Evolutionary conservation across 2,113 vertebrate species (phyloP), one percentile per base, ranked within the genome.

Genomic region (Anolis sagrei): DNA sequence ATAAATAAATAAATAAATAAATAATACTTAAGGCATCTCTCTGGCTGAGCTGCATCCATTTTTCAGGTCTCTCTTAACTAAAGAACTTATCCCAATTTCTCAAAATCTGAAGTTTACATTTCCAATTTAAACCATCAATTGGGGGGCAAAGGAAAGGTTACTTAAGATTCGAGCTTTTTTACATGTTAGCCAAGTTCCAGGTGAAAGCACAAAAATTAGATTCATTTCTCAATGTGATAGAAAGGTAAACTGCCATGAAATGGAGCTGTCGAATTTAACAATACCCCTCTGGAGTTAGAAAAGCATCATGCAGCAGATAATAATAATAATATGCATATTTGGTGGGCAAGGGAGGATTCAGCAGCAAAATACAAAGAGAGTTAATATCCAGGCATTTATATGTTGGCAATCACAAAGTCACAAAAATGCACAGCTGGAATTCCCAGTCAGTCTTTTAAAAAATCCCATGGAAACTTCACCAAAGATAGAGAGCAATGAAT

Each of bases 401-500:
- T 72, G 34, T 88, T 81, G 81, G 89, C 70, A 86, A 83, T 89
- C 90, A 88, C 34, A 76, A 75, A 87, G n/a, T 32, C 49, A 88
- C 80, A 85, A 78, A 39, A 64, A 69, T 87, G 9, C 87, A 84
- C 44, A 69, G 83, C 34, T 90, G 81, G 79, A 91, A 49, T 82
- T 80, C 32, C 81, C 75, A 76, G 18, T 62, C 90, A 32, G 51
- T 87, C 61, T 92, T n/a, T n/a, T 78, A 88, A 88, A 92, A 86
- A 88, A 87, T 78, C 8, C 0, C 85, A 78, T 49, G 87, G 89
- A 91, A 92, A 89, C 91, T 92, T 82, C 90, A 89, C 85, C 54
- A 66, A 91, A 79, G 66, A 80, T 83, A 29, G 79, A 83, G 88
- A 93, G 64, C 76, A 88, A 88, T 87, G 79, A 89, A 87, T 66